phyloP scores from a whole-genome alignment of 2,888 invertebrate species.

The Chloroclysta siterata region DNA sequence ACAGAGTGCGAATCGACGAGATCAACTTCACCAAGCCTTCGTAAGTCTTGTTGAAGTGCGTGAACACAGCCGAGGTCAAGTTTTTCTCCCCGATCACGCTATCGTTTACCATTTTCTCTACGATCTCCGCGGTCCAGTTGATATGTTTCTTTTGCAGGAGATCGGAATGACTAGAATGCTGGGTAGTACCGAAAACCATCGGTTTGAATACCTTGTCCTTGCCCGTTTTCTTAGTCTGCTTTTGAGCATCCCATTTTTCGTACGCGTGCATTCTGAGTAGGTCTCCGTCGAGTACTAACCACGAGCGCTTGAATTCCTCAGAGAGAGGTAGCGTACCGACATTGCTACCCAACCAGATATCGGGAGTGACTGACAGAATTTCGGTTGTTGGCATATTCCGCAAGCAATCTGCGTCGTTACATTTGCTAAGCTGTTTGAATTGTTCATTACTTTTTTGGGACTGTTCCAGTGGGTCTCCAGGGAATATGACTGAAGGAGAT shows the following conservation, averaged over 20 bases:
- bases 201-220: constrained; percentile 76
- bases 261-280: constrained; percentile 88
- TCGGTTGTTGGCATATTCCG: constrained; percentile 81
- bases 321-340: constrained; percentile 87
- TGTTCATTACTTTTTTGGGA: constrained; percentile 86
- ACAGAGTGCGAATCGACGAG: constrained; percentile 91
- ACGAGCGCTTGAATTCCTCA: constrained; percentile 88
- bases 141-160: constrained; percentile 85
- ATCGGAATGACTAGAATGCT: constrained; percentile 89
- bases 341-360: constrained; percentile 87
- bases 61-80: constrained; percentile 86
- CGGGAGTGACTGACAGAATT: constrained; percentile 88
- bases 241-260: constrained; percentile 85
- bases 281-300: constrained; percentile 91
- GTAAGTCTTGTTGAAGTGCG: constrained; percentile 88
- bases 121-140: constrained; percentile 88
- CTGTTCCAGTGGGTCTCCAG: constrained; percentile 86
- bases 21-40: constrained; percentile 89
- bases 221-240: constrained; percentile 66
- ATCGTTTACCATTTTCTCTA: constrained; percentile 86
- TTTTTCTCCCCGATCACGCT: constrained; percentile 87
- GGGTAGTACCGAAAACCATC: constrained; percentile 90
- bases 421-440: constrained; percentile 85
- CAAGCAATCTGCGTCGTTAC: constrained; percentile 85
- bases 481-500: constrained; percentile 90